Base-by-base conservation (phyloP, 2,113 vertebrate species). In the Nesospiza acunhae region DNA sequence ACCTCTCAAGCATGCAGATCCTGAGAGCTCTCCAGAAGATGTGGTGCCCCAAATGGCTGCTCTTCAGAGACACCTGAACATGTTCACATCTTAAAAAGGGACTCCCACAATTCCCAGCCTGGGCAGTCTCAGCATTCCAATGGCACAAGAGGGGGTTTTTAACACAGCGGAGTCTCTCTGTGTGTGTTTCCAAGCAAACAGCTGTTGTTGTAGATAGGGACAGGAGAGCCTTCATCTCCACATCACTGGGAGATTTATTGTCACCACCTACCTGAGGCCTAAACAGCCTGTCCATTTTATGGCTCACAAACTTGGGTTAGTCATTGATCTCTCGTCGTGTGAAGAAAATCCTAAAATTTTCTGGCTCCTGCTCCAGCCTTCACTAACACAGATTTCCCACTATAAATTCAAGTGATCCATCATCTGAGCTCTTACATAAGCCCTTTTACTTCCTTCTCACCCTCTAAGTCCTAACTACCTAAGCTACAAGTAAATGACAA, bases 401-500 rank as follows among this genome's bases (percentile, higher is more conserved):
- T 72, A 33, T 72, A 72, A 95, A 89, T 69, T 69, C 55, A 76
- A 86, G 75, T 58, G 75, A 83, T 86, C 72, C 76, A 58, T 46
- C 67, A 80, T 31, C 39, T 56, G 75, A 90, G 88, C 67, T 94
- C 90, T 88, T 67, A 78, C 6, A 4, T 63, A 69, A 93, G 72
- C 33, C 55, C 24, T 93, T 95, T 86, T 72, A 55, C 75, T 81
- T 93, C 76, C 75, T 70, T 86, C 59, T 94, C 74, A 53, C 63
- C 75, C 49, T 69, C 62, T 58, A 86, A 79, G 68, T 86, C 75
- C 16, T 74, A 93, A 56, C 74, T 59, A 79, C 58, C 81, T 91
- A 79, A 85, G 50, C 67, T 50, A 62, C 59, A 88, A 75, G 62
- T 56, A 95, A 77, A 94, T 88, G 59, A 84, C 72, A 93, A 86